A percentile compares a stretch with the other conserved stretches of the same genome.
These are phyloP conservation scores for Xenotilapia longispinis DNA, from an alignment of 2,113 vertebrate species.

Conservation along the genomic window DNA sequence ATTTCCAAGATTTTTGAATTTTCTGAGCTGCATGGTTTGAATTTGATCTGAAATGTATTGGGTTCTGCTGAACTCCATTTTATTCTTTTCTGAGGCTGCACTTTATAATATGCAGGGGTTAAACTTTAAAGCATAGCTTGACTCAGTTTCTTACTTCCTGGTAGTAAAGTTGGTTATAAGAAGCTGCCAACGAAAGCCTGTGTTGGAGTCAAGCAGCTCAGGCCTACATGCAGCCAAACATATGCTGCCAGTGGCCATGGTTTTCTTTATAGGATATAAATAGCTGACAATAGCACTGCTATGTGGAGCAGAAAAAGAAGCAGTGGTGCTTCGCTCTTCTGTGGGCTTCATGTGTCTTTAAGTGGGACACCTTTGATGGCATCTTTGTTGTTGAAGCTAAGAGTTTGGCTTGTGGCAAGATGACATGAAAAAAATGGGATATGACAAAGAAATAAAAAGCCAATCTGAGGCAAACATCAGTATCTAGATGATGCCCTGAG, in stretches of 20 bases:
- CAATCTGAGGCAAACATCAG: neutral
- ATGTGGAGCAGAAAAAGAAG: conserved; percentile 67
- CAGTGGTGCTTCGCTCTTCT: conserved; percentile 22
- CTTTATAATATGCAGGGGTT: neutral
- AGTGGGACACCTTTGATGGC: conserved; percentile 44
- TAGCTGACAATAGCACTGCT: conserved; percentile 67
- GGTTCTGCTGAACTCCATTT: neutral
- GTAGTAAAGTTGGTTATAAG: neutral
- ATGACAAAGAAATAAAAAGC: neutral
- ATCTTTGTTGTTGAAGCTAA: conserved; percentile 18
- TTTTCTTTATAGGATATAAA: conserved; percentile 62
- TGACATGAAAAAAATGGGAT: neutral
- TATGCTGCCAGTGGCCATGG: conserved; percentile 59
- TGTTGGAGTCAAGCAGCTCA: conserved; percentile 15
- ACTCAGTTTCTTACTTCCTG: neutral
- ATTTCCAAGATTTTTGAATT: neutral
- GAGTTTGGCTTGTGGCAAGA: conserved; percentile 19
- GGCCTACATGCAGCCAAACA: conserved; percentile 47
- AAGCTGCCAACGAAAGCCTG: neutral
- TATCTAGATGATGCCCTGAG: neutral
- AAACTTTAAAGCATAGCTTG: neutral
- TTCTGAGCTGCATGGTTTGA: neutral
- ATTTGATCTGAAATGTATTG: neutral
- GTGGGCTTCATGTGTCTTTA: conserved; percentile 28
- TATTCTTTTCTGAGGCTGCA: neutral